These are phyloP conservation scores for Butorides virescens DNA, from an alignment of 2,113 vertebrate species.

Conservation along the genomic window DNA sequence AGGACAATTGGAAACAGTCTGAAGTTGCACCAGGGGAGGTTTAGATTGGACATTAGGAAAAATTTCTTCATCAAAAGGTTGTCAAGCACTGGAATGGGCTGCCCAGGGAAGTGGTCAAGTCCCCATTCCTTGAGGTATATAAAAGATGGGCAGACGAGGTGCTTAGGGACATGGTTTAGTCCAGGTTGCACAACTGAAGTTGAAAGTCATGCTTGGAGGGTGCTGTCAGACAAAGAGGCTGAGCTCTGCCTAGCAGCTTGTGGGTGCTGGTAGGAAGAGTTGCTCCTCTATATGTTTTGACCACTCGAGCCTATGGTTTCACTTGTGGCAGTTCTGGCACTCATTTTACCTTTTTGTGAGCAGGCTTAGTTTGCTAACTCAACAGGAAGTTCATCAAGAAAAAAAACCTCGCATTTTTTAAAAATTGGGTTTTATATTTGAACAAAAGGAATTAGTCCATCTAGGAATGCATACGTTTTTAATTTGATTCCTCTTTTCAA, in stretches of 20 bases:
- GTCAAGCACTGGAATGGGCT: too few species aligned
- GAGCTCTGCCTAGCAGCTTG: background rate
- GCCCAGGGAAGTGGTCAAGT: too few species aligned
- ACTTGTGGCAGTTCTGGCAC: background rate
- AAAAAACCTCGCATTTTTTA: fast-evolving
- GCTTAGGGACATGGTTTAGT: too few species aligned
- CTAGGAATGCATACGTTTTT: background rate
- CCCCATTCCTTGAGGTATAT: too few species aligned
- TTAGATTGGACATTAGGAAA: too few species aligned
- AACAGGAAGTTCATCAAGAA: background rate
- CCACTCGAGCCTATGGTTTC: background rate
- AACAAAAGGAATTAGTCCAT: background rate
- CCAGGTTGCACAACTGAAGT: background rate
- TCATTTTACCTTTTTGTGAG: background rate
- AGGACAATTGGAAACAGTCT: too few species aligned
- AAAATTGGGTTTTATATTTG: background rate
- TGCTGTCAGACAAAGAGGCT: background rate
- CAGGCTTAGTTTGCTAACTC: background rate
- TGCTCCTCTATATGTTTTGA: background rate
- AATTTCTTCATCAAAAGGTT: too few species aligned
- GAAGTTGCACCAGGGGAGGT: too few species aligned
- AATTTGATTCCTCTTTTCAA: background rate
- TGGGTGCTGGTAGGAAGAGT: background rate
- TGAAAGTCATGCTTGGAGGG: background rate
- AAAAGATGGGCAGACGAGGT: too few species aligned